Conservation (phyloP, 1,140 invertebrate genomes). For the Ceratina australensis region DNA sequence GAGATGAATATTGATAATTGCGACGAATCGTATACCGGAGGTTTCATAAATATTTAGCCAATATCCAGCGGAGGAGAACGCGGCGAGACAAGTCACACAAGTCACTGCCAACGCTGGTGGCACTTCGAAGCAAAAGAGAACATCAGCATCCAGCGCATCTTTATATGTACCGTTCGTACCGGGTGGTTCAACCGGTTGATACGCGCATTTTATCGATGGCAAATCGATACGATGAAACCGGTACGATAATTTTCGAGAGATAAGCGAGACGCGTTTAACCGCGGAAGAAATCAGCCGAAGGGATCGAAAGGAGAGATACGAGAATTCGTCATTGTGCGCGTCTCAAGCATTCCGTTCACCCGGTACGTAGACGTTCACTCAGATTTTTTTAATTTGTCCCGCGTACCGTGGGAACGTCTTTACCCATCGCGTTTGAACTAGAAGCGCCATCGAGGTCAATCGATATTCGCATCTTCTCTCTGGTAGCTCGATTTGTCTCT, state of each 20-base stretch:
- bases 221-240: neutral
- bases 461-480: too few species aligned
- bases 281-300: neutral
- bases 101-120: too few species aligned
- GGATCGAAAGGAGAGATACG: neutral
- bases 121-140: constrained; percentile 26
- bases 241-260: neutral
- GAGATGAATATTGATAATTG: too few species aligned
- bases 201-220: neutral
- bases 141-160: constrained; percentile 40
- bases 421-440: constrained; percentile 2
- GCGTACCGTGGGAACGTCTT: constrained; percentile 40
- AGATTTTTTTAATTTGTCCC: constrained; percentile 57
- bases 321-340: neutral
- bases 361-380: constrained; percentile 67
- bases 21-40: too few species aligned
- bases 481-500: too few species aligned
- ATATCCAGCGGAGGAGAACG: neutral
- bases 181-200: neutral
- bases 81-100: too few species aligned
- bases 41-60: neutral
- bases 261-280: neutral
- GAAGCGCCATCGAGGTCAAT: neutral
- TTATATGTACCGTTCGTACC: constrained; percentile 34
- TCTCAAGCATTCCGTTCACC: constrained; percentile 6